Conservation (phyloP, 2,797 vertebrate species). For the Tauraco hartlaubi region DNA sequence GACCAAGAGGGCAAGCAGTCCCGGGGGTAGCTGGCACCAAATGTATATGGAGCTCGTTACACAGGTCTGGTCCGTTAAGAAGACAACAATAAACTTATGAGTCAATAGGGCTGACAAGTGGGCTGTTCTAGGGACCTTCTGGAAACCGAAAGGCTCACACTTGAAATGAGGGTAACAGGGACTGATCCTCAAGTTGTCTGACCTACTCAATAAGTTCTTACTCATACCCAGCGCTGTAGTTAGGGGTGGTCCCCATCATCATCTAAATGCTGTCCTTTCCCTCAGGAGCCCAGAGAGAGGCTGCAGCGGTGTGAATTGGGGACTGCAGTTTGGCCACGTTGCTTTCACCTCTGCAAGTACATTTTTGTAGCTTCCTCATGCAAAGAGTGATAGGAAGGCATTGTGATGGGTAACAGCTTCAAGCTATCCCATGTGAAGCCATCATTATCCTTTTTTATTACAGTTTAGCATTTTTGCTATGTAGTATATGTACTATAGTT, state of each 20-base stretch:
- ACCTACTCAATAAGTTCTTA: neutral
- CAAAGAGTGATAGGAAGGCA: neutral
- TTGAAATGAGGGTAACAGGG: neutral
- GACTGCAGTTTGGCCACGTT: neutral
- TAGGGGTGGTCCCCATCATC: neutral
- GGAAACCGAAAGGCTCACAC: neutral
- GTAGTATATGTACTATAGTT: neutral
- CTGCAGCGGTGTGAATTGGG: neutral
- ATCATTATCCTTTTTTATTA: neutral
- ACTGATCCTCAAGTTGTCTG: neutral
- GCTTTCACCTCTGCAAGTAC: neutral
- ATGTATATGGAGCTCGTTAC: neutral
- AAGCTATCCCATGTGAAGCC: neutral
- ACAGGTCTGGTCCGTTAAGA: neutral
- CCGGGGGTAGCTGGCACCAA: neutral
- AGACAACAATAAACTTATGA: neutral
- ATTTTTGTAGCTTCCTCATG: neutral
- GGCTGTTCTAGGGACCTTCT: neutral
- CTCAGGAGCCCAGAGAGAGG: neutral
- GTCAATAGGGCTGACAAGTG: neutral
- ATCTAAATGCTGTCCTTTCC: neutral
- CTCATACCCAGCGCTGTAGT: neutral
- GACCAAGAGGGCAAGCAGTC: fast-evolving
- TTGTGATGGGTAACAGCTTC: neutral
- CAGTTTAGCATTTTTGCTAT: neutral